Evolutionary conservation across 2,113 vertebrate species (phyloP).

Genomic region (Alethe diademata): DNA sequence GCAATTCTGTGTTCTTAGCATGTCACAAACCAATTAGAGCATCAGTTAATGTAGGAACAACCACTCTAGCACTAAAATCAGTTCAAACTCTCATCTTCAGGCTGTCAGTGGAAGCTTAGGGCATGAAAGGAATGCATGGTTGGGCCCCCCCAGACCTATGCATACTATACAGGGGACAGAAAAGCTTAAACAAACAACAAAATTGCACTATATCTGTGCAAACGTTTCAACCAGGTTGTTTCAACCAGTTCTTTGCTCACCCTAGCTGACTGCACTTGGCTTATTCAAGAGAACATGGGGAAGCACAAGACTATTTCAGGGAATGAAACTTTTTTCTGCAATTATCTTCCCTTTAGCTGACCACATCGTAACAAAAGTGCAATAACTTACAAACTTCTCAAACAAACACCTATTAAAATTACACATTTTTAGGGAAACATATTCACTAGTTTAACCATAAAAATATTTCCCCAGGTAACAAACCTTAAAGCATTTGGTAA

Average conservation of each 20-base stretch:
- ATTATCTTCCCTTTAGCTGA: slow-evolving; percentile 42
- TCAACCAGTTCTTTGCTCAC: background rate
- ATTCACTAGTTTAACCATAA: slow-evolving; percentile 57
- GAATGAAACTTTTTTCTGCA: slow-evolving; percentile 42
- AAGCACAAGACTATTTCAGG: slow-evolving; percentile 7
- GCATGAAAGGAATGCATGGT: background rate
- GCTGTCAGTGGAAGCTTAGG: background rate
- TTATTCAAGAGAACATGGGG: background rate
- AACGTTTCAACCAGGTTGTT: slow-evolving; percentile 8
- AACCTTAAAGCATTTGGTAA: slow-evolving; percentile 44
- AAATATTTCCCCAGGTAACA: slow-evolving; percentile 31
- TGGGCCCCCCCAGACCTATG: background rate
- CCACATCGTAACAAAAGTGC: slow-evolving; percentile 59
- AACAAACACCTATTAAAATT: slow-evolving; percentile 56
- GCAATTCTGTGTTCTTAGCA: background rate
- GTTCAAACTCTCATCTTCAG: background rate
- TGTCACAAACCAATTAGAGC: background rate
- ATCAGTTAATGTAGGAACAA: background rate
- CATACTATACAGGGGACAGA: background rate
- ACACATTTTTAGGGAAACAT: slow-evolving; percentile 57
- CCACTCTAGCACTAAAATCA: background rate
- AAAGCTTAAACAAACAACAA: background rate
- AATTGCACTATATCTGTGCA: slow-evolving; percentile 37
- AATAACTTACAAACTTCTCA: slow-evolving; percentile 65
- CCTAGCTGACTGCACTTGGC: background rate